Evolutionary conservation across 2,113 vertebrate species (phyloP), one percentile per base, ranked within the genome.

Genomic region (Sardina pilchardus): DNA sequence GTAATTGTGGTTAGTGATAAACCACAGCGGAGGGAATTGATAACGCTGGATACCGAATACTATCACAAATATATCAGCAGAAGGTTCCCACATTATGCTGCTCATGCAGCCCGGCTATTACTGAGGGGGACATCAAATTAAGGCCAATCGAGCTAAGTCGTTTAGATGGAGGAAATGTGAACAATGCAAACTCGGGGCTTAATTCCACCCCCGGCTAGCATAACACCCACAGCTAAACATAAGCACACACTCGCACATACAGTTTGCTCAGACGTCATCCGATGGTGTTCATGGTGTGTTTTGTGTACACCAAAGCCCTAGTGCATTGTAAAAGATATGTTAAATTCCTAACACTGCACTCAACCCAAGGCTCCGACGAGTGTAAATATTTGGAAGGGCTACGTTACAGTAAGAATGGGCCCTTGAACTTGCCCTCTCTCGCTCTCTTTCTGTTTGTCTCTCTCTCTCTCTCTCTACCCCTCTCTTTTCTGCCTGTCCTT

Each of bases 361-460:
- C 89, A 87, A 86, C 85, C 84, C 89, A 83, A 90, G 91, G 90
- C 92, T 90, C 81, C 85, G 81, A 81, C 50, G 86, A 92, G 91
- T 89, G 91, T 94, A 94, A 95, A 94, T 94, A 94, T 94, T 94
- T 94, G 89, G 91, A 93, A 88, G 83, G 86, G 88, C 86, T 83
- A 86, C n/a, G 82, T 89, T 90, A 88, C 88, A 90, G 87, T 86
- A 34, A 78, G 42, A 93, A 87, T 85, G 87, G 88, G 89, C 92
- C 89, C 91, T 91, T 91, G 89, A 93, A 91, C 93, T 90, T 85
- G 86, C 82, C 36, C 67, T 87, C 85, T 87, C 75, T 63, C 36
- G 24, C 34, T n/a, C 14, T n/a, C 53, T 43, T 16, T 63, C 53
- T 83, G 1, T 34, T 30, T 34, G 9, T 34, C 26, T 3, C 26